phyloP scores from a whole-genome alignment of 1,140 invertebrate genomes.

The Ostrea denselamellosa region DNA sequence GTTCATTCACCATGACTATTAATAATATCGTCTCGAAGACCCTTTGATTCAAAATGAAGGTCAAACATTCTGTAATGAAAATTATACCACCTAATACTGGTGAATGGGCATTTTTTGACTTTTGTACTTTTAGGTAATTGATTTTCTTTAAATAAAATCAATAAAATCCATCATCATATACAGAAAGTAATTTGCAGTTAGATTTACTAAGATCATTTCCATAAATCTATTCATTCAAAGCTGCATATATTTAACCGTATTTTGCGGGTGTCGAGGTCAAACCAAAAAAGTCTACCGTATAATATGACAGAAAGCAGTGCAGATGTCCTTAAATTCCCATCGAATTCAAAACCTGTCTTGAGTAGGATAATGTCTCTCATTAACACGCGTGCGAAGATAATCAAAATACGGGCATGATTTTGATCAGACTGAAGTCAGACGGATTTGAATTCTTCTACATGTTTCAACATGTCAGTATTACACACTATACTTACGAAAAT shows the following conservation, averaged over 20 bases:
- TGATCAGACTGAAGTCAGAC: too few species aligned
- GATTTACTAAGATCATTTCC: neutral
- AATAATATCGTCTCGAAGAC: neutral
- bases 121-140: slow-evolving; percentile 17
- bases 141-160: neutral
- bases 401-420: too few species aligned
- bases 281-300: neutral
- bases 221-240: neutral
- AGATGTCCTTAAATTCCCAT: neutral
- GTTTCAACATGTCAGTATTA: too few species aligned
- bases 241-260: neutral
- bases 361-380: neutral
- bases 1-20: neutral
- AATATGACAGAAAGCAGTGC: neutral
- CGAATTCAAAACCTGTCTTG: too few species aligned
- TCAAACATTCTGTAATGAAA: neutral
- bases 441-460: too few species aligned
- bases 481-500: too few species aligned
- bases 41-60: neutral
- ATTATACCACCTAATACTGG: neutral
- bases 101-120: neutral
- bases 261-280: neutral
- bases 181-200: neutral
- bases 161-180: neutral
- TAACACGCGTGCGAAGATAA: too few species aligned